Evolutionary conservation across 2,797 vertebrate species (phyloP).

Genomic region (Picus viridis): DNA sequence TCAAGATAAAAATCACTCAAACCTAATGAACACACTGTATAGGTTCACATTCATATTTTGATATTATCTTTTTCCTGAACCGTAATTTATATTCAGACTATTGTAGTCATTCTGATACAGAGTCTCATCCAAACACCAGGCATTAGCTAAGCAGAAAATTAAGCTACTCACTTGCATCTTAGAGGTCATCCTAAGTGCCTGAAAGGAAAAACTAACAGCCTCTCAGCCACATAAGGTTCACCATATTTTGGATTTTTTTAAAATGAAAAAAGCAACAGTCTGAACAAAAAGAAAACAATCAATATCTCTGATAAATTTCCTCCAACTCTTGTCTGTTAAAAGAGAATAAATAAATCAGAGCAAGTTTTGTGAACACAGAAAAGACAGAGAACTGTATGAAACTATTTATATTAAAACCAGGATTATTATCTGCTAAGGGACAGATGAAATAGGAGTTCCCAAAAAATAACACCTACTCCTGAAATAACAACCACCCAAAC

Average conservation of each 20-base stretch:
- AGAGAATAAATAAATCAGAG: background rate
- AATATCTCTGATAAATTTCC: background rate
- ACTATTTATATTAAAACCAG: background rate
- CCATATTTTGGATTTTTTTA: background rate
- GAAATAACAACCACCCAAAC: background rate
- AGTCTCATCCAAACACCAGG: background rate
- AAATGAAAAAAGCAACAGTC: background rate
- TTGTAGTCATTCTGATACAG: background rate
- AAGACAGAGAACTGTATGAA: background rate
- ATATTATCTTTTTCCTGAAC: background rate
- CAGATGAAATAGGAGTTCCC: background rate
- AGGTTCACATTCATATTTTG: background rate
- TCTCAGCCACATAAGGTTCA: background rate
- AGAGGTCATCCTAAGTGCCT: conserved; percentile 2
- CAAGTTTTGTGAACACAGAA: background rate
- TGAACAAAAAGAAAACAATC: background rate
- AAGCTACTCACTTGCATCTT: background rate
- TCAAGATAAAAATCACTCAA: background rate
- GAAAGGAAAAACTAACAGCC: background rate
- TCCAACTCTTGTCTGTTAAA: background rate
- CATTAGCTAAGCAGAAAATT: conserved; percentile 9
- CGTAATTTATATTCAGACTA: background rate
- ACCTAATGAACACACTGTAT: background rate
- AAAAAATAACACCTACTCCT: background rate
- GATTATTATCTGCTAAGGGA: background rate